A percentile compares a stretch with the other conserved stretches of the same genome.
Conservation (phyloP, 2,113 vertebrate species). For the Antechinus stuartii region DNA sequence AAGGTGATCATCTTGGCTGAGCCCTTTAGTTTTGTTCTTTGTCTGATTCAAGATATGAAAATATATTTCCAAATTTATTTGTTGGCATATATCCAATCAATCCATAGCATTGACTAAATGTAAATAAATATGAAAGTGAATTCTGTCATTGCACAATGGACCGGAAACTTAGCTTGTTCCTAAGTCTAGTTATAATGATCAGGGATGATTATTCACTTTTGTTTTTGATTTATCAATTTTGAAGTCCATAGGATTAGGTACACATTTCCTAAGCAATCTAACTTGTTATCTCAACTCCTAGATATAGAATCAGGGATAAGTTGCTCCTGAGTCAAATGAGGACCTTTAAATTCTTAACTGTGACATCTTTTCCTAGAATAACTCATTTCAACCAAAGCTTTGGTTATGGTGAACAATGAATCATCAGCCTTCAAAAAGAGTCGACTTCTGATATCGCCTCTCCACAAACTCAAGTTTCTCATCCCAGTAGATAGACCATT, state of each 20-base stretch:
- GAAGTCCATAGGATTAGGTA: neutral
- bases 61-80: conserved; percentile 41
- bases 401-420: neutral
- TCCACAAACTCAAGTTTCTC: neutral
- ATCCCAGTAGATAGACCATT: neutral
- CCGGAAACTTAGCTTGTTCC: neutral
- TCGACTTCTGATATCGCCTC: neutral
- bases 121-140: neutral
- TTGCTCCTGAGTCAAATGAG: neutral
- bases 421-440: neutral
- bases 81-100: conserved; percentile 31
- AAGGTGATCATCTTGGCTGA: conserved; percentile 48
- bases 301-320: neutral
- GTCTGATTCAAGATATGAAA: conserved; percentile 38
- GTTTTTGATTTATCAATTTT: conserved; percentile 50
- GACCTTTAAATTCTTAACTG: neutral
- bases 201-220: conserved; percentile 13
- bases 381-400: neutral
- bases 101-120: neutral
- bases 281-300: conserved; percentile 35
- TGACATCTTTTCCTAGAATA: neutral
- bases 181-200: conserved; percentile 8
- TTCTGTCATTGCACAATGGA: neutral
- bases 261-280: neutral
- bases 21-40: conserved; percentile 39